Percentiles rank a stretch among this genome's conserved stretches.
These are phyloP conservation scores for Malthinus seriepunctatus DNA, from an alignment of 2,888 invertebrate species.

Conservation along the genomic window DNA sequence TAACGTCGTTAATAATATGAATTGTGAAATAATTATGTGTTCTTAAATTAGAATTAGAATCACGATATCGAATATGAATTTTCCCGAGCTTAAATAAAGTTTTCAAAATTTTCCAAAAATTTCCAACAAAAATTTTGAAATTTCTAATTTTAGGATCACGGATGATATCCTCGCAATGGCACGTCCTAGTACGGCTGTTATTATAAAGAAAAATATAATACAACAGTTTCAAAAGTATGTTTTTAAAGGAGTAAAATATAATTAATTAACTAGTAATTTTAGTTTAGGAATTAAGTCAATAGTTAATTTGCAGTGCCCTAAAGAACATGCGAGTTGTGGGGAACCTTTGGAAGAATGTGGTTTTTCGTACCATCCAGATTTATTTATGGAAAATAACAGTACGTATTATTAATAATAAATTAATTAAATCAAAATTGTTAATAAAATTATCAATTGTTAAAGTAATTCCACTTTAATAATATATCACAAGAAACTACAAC, in stretches of 20 bases:
- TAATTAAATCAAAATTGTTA: neutral
- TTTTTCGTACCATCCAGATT: slow-evolving; percentile 82
- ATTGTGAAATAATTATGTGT: too few species aligned
- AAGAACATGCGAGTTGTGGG: slow-evolving; percentile 88
- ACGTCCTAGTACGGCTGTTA: slow-evolving; percentile 75
- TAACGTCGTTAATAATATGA: too few species aligned
- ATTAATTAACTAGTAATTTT: slow-evolving; percentile 30
- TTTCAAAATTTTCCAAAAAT: too few species aligned
- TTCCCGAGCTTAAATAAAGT: too few species aligned
- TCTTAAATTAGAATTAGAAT: too few species aligned
- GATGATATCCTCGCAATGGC: slow-evolving; percentile 89
- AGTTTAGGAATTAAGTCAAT: slow-evolving; percentile 81
- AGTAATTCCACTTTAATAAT: slow-evolving; percentile 2
- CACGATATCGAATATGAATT: too few species aligned
- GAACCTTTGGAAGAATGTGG: slow-evolving; percentile 74
- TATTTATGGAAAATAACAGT: slow-evolving; percentile 86
- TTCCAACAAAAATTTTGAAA: too few species aligned
- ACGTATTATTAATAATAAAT: slow-evolving; percentile 50
- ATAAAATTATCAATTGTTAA: slow-evolving; percentile 3
- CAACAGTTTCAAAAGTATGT: slow-evolving; percentile 74
- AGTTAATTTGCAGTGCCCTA: slow-evolving; percentile 82
- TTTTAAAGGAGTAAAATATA: neutral
- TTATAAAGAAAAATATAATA: slow-evolving; percentile 75
- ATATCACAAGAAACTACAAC: neutral
- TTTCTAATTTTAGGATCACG: slow-evolving; percentile 70